Evolutionary conservation across 1,140 invertebrate species (phyloP).

Genomic region (Leucophenga varia): DNA sequence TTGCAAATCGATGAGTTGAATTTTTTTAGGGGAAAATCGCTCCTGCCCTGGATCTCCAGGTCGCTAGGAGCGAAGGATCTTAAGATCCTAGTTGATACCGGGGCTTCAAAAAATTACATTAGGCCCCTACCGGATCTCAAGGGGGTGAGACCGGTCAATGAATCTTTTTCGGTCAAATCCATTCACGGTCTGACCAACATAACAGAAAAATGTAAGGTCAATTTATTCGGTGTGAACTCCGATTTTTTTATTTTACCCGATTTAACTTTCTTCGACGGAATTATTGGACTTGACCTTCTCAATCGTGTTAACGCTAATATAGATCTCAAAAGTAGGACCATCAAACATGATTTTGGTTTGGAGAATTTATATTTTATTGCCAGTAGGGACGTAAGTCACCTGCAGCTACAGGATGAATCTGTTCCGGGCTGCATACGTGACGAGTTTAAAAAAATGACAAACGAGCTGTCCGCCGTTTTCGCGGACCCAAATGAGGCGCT

Average conservation of each 20-base stretch:
- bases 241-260: no score
- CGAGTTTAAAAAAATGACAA: not conserved
- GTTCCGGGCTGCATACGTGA: not conserved
- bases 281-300: slow-evolving; percentile 1
- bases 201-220: no score
- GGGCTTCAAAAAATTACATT: slow-evolving; percentile 6
- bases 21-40: slow-evolving; percentile 5
- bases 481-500: slow-evolving; percentile 1
- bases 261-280: no score
- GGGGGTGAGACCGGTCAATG: not conserved
- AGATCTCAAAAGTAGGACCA: not conserved
- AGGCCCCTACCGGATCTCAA: not conserved
- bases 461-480: not conserved
- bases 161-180: not conserved
- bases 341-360: not conserved
- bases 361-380: not conserved
- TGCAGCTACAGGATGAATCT: not conserved
- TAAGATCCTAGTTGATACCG: not conserved
- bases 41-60: not conserved
- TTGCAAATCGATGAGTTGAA: no score
- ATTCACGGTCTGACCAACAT: not conserved
- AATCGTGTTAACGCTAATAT: not conserved
- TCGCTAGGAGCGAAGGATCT: not conserved
- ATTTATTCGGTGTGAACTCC: no score
- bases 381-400: not conserved